Conservation (phyloP, 2,113 vertebrate species). For the Lagopus muta region DNA sequence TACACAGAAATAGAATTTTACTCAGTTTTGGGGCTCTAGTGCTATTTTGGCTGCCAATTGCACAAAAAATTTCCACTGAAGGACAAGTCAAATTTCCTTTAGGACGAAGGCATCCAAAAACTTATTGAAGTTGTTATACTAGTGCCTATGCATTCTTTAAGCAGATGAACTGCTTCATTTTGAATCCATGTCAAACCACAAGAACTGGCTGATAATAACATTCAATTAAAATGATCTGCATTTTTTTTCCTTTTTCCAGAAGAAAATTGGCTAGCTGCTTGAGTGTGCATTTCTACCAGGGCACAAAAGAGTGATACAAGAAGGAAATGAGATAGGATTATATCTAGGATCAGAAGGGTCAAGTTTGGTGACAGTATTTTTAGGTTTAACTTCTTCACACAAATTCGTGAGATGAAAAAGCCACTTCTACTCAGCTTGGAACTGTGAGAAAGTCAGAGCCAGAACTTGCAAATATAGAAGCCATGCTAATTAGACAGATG, state of each 20-base stretch:
- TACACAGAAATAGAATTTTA: not conserved
- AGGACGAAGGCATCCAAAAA: slow-evolving; percentile 35
- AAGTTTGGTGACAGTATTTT: not conserved
- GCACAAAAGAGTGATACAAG: not conserved
- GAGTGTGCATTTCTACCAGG: not conserved
- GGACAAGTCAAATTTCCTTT: slow-evolving; percentile 54
- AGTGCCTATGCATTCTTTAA: slow-evolving; percentile 15
- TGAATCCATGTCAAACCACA: slow-evolving; percentile 55
- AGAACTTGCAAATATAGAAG: not conserved
- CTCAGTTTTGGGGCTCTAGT: not conserved
- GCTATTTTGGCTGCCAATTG: not conserved
- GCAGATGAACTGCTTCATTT: slow-evolving; percentile 41
- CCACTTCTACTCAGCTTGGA: slow-evolving; percentile 1
- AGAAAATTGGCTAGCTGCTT: not conserved
- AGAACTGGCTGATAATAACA: slow-evolving; percentile 50
- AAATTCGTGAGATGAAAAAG: slow-evolving; percentile 10
- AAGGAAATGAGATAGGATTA: slow-evolving; percentile 19
- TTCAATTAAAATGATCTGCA: slow-evolving; percentile 24
- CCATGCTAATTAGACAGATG: slow-evolving; percentile 55
- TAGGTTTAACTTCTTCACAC: slow-evolving; percentile 2
- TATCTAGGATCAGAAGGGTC: not conserved
- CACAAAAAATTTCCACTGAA: slow-evolving; percentile 31
- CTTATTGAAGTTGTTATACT: not conserved
- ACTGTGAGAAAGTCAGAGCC: not conserved
- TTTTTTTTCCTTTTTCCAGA: not conserved